Percentiles rank a stretch among this genome's conserved stretches.
These are phyloP conservation scores for Drosophila dunni DNA, from an alignment of 1,140 invertebrate genomes.

Conservation along the genomic window DNA sequence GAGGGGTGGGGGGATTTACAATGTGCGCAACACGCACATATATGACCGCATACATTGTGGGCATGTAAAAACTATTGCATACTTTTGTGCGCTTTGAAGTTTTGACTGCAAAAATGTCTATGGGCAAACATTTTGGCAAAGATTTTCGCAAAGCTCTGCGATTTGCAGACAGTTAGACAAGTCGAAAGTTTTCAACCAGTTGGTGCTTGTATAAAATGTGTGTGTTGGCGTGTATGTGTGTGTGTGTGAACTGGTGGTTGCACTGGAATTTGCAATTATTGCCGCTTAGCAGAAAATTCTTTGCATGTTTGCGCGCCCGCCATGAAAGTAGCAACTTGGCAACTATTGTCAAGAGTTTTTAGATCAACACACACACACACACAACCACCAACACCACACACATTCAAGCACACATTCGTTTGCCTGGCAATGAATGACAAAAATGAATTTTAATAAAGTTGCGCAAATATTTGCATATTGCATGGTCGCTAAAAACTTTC, in stretches of 20 bases:
- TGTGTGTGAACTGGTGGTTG: slow-evolving; percentile 52
- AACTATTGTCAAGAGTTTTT: slow-evolving; percentile 78
- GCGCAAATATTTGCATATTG: slow-evolving; percentile 80
- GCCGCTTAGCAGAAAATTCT: slow-evolving; percentile 79
- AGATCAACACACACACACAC: slow-evolving; percentile 33
- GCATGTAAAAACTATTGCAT: slow-evolving; percentile 67
- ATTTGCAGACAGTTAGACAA: slow-evolving; percentile 80
- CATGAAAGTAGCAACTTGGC: slow-evolving; percentile 75
- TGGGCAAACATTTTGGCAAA: slow-evolving; percentile 79
- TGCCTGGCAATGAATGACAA: slow-evolving; percentile 71
- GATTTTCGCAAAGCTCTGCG: slow-evolving; percentile 78
- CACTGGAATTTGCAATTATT: slow-evolving; percentile 81
- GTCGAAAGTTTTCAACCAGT: slow-evolving; percentile 58
- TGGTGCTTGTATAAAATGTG: slow-evolving; percentile 9
- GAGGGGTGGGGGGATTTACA: slow-evolving; percentile 44
- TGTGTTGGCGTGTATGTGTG: slow-evolving; percentile 26
- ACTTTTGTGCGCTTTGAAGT: slow-evolving; percentile 63
- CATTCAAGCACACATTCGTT: not conserved
- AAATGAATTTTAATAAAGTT: slow-evolving; percentile 83
- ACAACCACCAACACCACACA: slow-evolving; percentile 1
- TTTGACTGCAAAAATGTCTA: slow-evolving; percentile 71
- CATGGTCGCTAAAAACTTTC: slow-evolving; percentile 74
- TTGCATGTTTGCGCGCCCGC: slow-evolving; percentile 66
- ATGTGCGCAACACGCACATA: slow-evolving; percentile 43
- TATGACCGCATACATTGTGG: slow-evolving; percentile 60